phyloP scores from a whole-genome alignment of 2,797 vertebrate genomes.

The Rhinichthys osculus region DNA sequence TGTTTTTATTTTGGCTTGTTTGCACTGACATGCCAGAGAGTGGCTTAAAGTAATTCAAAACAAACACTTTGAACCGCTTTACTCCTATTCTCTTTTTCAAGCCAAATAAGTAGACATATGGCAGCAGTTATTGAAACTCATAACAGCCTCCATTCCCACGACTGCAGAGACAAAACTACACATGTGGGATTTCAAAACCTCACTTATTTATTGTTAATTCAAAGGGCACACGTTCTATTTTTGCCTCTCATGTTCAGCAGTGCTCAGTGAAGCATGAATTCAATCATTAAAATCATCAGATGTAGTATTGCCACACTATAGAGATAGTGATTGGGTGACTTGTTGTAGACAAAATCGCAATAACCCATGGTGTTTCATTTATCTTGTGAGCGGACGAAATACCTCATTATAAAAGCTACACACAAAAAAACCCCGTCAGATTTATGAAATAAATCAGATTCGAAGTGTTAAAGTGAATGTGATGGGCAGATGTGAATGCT shows the following conservation, averaged over 20 bases:
- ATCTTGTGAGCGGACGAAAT: constrained; percentile 15
- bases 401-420: neutral
- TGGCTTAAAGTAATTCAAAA: constrained; percentile 35
- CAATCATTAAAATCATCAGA: constrained; percentile 5
- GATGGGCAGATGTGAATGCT: constrained; percentile 7
- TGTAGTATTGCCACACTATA: neutral
- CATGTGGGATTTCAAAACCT: constrained; percentile 33
- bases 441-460: neutral
- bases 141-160: constrained; percentile 42
- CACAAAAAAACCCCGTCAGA: neutral
- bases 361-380: neutral
- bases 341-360: neutral
- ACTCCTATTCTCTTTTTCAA: constrained; percentile 17
- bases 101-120: constrained; percentile 38
- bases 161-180: constrained; percentile 21
- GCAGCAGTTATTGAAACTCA: constrained; percentile 48
- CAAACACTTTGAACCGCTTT: constrained; percentile 39
- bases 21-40: constrained; percentile 34
- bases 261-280: neutral
- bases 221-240: constrained; percentile 25
- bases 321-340: neutral
- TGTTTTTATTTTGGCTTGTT: constrained; percentile 24
- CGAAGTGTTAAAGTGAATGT: neutral
- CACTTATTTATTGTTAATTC: constrained; percentile 21
- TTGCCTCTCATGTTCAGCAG: neutral